Percentiles rank a stretch among this genome's conserved stretches.
phyloP scores from a whole-genome alignment of 2,888 invertebrate species.

The Xanthorhoe designata region DNA sequence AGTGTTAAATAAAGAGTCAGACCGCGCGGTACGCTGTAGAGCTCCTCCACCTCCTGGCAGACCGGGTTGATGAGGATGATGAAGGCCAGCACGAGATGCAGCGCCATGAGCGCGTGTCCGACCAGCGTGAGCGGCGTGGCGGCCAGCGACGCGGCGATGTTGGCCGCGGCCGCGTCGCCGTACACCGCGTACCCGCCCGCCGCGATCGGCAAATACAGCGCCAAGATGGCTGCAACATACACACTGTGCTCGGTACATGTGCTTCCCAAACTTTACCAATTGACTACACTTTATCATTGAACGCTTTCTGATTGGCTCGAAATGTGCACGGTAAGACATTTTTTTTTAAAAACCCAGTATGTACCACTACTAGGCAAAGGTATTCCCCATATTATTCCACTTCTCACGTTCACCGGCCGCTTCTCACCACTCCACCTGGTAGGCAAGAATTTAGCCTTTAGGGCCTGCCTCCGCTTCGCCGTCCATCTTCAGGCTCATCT shows the following conservation, averaged over 20 bases:
- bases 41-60: constrained; percentile 89
- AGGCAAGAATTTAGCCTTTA: no score
- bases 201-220: constrained; percentile 86
- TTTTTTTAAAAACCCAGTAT: no score
- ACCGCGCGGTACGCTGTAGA: constrained; percentile 87
- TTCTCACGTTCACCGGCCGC: no score
- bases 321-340: no score
- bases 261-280: no score
- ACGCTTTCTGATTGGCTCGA: no score
- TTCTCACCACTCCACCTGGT: no score
- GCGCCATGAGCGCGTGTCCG: constrained; percentile 87
- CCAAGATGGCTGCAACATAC: constrained; percentile 77
- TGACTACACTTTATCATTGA: no score
- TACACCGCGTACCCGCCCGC: constrained; percentile 87
- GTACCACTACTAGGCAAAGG: no score
- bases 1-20: neutral
- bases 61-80: constrained; percentile 90
- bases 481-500: no score
- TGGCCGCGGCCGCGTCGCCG: constrained; percentile 86
- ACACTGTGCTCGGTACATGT: neutral
- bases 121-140: constrained; percentile 82
- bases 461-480: no score
- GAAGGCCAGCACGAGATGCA: constrained; percentile 88
- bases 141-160: constrained; percentile 85
- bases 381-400: no score